Conservation (phyloP, 2,113 vertebrate genomes). For the Semicossyphus pulcher region DNA sequence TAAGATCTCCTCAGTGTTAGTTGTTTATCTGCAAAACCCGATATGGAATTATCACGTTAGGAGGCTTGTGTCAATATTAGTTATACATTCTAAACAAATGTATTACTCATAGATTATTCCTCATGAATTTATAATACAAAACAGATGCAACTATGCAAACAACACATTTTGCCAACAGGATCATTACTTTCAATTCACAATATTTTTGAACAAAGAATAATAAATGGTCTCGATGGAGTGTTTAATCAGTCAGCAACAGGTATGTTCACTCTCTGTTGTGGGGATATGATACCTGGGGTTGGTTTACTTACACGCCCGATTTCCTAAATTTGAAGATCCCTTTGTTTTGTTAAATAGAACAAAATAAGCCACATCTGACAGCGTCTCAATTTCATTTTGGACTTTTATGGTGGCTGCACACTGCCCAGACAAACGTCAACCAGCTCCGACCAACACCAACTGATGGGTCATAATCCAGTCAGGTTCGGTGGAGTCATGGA, state of each 20-base stretch:
- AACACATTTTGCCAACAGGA: neutral
- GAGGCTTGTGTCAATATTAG: neutral
- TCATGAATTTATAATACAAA: constrained; percentile 4
- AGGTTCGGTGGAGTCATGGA: too few species aligned
- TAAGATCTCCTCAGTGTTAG: constrained; percentile 6
- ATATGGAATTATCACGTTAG: neutral
- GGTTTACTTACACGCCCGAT: constrained; percentile 4
- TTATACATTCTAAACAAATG: neutral
- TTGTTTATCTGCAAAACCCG: constrained; percentile 1
- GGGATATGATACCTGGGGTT: neutral
- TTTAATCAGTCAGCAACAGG: neutral
- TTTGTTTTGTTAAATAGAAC: neutral
- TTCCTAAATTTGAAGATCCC: neutral
- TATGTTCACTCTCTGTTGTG: neutral
- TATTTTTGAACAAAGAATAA: constrained; percentile 1
- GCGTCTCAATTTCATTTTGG: too few species aligned
- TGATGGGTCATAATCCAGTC: too few species aligned
- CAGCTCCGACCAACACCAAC: too few species aligned
- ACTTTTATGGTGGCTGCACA: too few species aligned
- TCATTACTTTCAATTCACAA: neutral
- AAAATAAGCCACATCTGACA: neutral
- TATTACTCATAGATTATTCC: neutral
- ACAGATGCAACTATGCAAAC: constrained; percentile 4
- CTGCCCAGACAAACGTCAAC: too few species aligned
- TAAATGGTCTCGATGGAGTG: neutral